Evolutionary conservation across 2,888 invertebrate genomes (phyloP).

Genomic region (Toxonevra muliebris): DNA sequence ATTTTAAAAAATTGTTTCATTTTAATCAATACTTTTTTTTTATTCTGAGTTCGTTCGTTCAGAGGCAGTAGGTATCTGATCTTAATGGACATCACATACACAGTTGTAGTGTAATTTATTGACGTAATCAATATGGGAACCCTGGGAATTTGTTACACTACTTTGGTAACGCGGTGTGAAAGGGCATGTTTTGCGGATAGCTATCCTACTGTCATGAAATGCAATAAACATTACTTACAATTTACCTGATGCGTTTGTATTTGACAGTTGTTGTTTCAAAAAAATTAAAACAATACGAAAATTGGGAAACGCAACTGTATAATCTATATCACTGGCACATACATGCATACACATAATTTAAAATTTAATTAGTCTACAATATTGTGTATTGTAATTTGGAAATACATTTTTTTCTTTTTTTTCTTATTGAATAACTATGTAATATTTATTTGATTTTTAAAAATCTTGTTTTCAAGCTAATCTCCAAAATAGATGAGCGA

Average conservation of each 20-base stretch:
- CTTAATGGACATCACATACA: constrained; percentile 51
- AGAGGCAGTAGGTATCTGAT: constrained; percentile 36
- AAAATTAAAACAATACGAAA: constrained; percentile 37
- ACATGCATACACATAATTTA: no score
- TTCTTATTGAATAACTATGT: no score
- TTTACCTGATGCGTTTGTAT: constrained; percentile 28
- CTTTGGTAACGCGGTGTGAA: constrained; percentile 54
- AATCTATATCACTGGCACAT: no score
- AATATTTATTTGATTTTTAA: no score
- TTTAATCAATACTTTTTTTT: constrained; percentile 53
- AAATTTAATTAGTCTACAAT: no score
- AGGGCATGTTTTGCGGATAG: constrained; percentile 65
- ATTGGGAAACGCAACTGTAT: background rate
- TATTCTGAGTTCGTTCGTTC: constrained; percentile 18
- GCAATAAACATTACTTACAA: constrained; percentile 23
- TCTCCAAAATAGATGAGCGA: no score
- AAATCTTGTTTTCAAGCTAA: no score
- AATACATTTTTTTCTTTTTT: no score
- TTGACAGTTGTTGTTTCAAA: constrained; percentile 28
- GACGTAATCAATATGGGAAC: constrained; percentile 38
- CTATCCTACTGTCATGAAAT: constrained; percentile 56
- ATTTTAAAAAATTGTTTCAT: constrained; percentile 60
- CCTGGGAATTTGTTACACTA: constrained; percentile 31
- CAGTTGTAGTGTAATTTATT: constrained; percentile 58
- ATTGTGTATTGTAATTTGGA: no score